These are phyloP conservation scores for Lepilemur ruficaudatus DNA, from an alignment of 2,797 vertebrate genomes.

Conservation along the genomic window DNA sequence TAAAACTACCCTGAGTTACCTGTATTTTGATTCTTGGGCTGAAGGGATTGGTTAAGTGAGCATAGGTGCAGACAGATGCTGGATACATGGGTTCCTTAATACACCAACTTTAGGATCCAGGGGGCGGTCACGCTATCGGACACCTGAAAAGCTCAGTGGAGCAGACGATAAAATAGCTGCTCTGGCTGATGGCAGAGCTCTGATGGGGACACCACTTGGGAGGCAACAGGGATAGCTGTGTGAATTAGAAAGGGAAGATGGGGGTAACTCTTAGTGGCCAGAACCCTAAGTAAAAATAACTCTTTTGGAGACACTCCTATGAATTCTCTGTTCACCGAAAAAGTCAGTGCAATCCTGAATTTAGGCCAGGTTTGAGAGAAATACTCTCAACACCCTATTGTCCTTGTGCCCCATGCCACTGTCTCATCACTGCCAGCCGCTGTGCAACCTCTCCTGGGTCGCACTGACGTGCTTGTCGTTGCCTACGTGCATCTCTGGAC, in stretches of 20 bases:
- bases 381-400: background rate
- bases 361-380: background rate
- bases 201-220: background rate
- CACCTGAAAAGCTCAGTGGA: background rate
- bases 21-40: background rate
- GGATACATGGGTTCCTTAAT: background rate
- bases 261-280: background rate
- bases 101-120: background rate
- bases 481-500: background rate
- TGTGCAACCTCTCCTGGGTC: accelerated
- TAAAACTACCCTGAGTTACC: background rate
- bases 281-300: background rate
- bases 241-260: background rate
- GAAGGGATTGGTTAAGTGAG: background rate
- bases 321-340: background rate
- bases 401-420: accelerated
- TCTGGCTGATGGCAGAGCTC: background rate
- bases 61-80: background rate
- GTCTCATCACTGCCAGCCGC: background rate
- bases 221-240: background rate
- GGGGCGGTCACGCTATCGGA: background rate
- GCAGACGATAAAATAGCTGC: background rate
- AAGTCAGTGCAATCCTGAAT: background rate
- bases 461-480: background rate
- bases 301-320: background rate